Conservation (phyloP, 2,113 vertebrate genomes). For the Sclerurus mexicanus region DNA sequence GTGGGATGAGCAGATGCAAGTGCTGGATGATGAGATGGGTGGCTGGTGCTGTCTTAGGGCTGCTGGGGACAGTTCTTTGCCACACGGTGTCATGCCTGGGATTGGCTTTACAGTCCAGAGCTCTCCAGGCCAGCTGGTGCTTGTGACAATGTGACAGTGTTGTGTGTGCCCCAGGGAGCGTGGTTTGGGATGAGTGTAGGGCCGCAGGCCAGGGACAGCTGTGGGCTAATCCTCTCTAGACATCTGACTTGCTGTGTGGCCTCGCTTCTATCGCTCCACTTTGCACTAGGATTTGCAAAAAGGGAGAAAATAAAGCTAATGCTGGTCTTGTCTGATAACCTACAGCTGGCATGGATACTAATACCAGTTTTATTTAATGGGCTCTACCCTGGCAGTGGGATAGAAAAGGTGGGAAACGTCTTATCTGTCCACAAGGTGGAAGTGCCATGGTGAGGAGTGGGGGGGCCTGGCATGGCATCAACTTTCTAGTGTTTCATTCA, state of each 20-base stretch:
- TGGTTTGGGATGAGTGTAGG: background rate
- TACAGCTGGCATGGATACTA: background rate
- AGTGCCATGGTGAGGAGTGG: background rate
- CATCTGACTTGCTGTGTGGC: background rate
- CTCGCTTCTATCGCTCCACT: background rate
- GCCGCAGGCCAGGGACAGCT: constrained; percentile 21
- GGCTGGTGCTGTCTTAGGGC: background rate
- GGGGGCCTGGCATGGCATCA: accelerated
- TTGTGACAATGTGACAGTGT: background rate
- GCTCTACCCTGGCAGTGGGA: background rate
- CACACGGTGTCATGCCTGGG: background rate
- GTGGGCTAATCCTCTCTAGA: background rate
- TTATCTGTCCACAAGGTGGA: background rate
- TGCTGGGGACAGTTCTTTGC: background rate
- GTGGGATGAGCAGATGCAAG: background rate
- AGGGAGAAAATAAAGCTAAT: background rate
- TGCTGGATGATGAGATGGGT: background rate
- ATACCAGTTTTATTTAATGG: background rate
- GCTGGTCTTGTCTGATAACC: background rate
- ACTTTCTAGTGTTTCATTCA: accelerated
- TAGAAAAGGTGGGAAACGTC: background rate
- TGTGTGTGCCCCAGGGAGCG: background rate
- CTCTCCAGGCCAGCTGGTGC: background rate
- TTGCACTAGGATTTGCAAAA: background rate
- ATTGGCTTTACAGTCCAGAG: background rate